phyloP scores from a whole-genome alignment of 2,113 vertebrate genomes.

The Piaya cayana region DNA sequence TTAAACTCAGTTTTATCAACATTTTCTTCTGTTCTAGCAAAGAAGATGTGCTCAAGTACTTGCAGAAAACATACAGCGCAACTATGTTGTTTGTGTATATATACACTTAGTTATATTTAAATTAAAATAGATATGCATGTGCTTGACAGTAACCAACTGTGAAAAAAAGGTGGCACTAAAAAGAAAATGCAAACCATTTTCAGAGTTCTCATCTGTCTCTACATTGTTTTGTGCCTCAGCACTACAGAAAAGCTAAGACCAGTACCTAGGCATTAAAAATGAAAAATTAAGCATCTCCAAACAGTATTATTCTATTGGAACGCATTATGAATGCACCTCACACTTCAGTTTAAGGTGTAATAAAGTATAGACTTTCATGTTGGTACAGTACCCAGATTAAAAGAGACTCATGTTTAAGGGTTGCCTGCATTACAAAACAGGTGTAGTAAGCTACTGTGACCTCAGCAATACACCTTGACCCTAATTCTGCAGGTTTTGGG shows the following conservation, averaged over 20 bases:
- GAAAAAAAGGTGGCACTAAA: not conserved
- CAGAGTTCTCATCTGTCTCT: not conserved
- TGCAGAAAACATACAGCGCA: not conserved
- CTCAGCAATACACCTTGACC: not conserved
- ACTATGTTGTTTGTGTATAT: not conserved
- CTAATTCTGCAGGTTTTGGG: not conserved
- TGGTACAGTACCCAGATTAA: not conserved
- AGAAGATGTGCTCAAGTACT: not conserved
- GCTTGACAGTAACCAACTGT: not conserved
- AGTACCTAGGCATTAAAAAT: not conserved
- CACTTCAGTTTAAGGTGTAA: not conserved
- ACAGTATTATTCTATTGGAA: not conserved
- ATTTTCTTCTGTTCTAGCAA: not conserved
- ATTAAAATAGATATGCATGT: not conserved
- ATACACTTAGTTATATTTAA: not conserved
- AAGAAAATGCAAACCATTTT: not conserved
- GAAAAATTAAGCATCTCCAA: not conserved
- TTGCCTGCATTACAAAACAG: not conserved
- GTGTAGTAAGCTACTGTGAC: not conserved
- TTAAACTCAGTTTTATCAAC: not conserved
- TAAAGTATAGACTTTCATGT: not conserved
- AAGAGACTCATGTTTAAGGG: not conserved
- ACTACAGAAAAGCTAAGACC: not conserved
- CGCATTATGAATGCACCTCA: not conserved
- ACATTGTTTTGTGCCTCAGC: not conserved